phyloP scores from a whole-genome alignment of 1,140 invertebrate genomes.

The Macrobrachium rosenbergii region DNA sequence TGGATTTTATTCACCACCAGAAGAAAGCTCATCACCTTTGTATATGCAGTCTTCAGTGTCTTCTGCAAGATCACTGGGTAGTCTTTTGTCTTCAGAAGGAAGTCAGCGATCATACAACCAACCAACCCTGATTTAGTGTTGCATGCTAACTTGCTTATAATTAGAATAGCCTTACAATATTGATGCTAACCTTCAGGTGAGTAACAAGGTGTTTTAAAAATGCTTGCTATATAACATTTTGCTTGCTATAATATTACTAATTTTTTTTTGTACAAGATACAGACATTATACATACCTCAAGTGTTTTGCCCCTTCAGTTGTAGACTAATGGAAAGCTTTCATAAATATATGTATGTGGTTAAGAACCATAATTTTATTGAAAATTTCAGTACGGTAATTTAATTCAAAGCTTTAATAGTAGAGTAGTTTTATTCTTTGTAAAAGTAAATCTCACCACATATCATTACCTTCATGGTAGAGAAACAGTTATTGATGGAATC shows the following conservation, averaged over 20 bases:
- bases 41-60: neutral
- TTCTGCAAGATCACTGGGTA: slow-evolving; percentile 37
- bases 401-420: too few species aligned
- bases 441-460: too few species aligned
- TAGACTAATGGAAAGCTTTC: too few species aligned
- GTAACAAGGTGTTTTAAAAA: neutral
- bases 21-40: neutral
- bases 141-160: slow-evolving; percentile 35
- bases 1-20: neutral
- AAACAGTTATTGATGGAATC: neutral
- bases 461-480: too few species aligned
- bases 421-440: too few species aligned
- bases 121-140: slow-evolving; percentile 38
- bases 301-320: too few species aligned
- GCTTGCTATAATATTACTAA: too few species aligned
- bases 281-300: too few species aligned
- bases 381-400: too few species aligned
- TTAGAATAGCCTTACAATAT: slow-evolving; percentile 16
- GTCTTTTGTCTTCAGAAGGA: neutral
- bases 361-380: too few species aligned
- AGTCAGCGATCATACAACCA: slow-evolving; percentile 36
- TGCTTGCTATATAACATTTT: neutral
- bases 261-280: too few species aligned
- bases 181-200: neutral
- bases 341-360: too few species aligned